Conservation (phyloP, 2,797 vertebrate species). For the Sebastes oblongus region DNA sequence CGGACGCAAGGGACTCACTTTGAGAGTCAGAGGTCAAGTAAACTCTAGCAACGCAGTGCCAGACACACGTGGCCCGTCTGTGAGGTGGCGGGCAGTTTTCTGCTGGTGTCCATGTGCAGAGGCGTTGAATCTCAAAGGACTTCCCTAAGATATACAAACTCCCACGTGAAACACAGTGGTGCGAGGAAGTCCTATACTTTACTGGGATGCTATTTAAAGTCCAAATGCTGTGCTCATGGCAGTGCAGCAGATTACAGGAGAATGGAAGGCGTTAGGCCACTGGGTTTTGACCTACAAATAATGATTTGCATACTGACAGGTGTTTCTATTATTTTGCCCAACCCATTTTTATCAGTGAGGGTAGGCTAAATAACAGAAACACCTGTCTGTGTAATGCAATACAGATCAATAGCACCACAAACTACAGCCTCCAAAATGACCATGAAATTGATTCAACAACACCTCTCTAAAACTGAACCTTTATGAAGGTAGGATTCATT, state of each 20-base stretch:
- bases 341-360: background rate
- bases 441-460: background rate
- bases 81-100: slow-evolving; percentile 10
- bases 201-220: slow-evolving; percentile 23
- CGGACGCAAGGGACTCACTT: slow-evolving; percentile 42
- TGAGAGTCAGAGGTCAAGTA: slow-evolving; percentile 67
- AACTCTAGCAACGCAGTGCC: slow-evolving; percentile 41
- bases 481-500: background rate
- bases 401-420: background rate
- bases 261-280: background rate
- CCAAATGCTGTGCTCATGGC: background rate
- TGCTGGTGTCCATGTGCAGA: slow-evolving; percentile 22
- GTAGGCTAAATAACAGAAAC: background rate
- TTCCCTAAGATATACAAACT: slow-evolving; percentile 43
- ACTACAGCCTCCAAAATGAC: background rate
- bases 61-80: slow-evolving; percentile 34
- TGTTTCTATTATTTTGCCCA: background rate
- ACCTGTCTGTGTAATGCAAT: background rate
- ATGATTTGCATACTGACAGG: background rate
- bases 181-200: slow-evolving; percentile 19
- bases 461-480: background rate
- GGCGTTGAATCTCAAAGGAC: slow-evolving; percentile 22
- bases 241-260: slow-evolving; percentile 4
- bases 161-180: slow-evolving; percentile 20
- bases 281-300: background rate